Evolutionary conservation across 2,888 invertebrate species (phyloP).

Genomic region (Cryptosula pallasiana): DNA sequence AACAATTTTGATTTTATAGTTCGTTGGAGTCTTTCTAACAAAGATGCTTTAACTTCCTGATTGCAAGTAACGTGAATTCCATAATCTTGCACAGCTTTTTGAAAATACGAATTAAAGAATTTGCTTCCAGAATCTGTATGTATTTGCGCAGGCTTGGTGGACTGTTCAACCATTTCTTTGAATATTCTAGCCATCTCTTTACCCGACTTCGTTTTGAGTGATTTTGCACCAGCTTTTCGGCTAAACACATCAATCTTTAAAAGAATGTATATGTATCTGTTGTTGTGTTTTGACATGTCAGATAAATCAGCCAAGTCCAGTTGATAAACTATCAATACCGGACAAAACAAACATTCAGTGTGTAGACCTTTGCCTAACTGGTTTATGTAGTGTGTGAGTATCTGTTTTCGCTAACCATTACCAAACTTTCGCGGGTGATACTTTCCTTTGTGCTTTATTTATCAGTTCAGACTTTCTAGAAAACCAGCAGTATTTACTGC

Average conservation of each 20-base stretch:
- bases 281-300: neutral
- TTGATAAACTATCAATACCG: conserved; percentile 10
- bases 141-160: neutral
- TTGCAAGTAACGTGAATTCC: conserved; percentile 12
- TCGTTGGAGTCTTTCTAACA: conserved; percentile 31
- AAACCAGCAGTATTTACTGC: neutral
- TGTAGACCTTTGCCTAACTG: neutral
- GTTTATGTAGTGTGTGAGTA: conserved; percentile 14
- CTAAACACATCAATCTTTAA: conserved; percentile 20
- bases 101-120: conserved; percentile 21
- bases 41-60: conserved; percentile 24
- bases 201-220: neutral
- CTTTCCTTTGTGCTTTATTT: neutral
- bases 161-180: neutral
- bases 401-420: conserved; percentile 3
- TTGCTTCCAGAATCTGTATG: conserved; percentile 9
- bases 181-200: neutral
- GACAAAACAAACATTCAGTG: neutral
- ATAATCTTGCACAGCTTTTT: neutral
- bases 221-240: conserved; percentile 2
- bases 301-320: neutral
- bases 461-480: neutral
- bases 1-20: conserved; percentile 40
- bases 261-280: conserved; percentile 11
- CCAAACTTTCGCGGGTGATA: neutral